Percentiles rank a stretch among this genome's conserved stretches.
These are phyloP conservation scores for Fringilla coelebs DNA, from an alignment of 2,797 vertebrate genomes.

Conservation along the genomic window DNA sequence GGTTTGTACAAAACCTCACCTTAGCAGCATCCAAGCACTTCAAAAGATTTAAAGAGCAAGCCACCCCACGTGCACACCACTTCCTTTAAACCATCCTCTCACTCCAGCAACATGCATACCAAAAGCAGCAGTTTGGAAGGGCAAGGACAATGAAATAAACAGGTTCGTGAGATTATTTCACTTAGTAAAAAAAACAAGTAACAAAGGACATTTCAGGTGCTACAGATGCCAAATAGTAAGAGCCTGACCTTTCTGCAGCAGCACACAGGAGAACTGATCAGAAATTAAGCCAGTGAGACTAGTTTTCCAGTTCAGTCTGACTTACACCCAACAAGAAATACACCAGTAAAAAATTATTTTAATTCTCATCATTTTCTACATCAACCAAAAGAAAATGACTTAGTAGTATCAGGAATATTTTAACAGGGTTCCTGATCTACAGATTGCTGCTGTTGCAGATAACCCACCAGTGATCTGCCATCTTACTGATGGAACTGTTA, in stretches of 20 bases:
- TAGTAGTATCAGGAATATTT: neutral
- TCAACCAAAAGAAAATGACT: neutral
- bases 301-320: neutral
- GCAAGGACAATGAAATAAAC: neutral
- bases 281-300: neutral
- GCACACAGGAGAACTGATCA: neutral
- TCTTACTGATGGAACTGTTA: neutral
- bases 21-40: neutral
- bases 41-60: neutral
- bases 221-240: neutral
- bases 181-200: neutral
- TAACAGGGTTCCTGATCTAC: neutral
- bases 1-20: neutral
- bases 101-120: neutral
- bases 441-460: neutral
- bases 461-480: neutral
- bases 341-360: neutral
- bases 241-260: neutral
- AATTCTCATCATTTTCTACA: neutral
- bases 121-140: neutral
- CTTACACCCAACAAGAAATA: neutral
- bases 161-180: neutral
- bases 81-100: neutral
- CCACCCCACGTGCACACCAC: neutral
- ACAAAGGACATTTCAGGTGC: neutral